Conservation (phyloP, 2,113 vertebrate genomes). For the Megaptera novaeangliae region DNA sequence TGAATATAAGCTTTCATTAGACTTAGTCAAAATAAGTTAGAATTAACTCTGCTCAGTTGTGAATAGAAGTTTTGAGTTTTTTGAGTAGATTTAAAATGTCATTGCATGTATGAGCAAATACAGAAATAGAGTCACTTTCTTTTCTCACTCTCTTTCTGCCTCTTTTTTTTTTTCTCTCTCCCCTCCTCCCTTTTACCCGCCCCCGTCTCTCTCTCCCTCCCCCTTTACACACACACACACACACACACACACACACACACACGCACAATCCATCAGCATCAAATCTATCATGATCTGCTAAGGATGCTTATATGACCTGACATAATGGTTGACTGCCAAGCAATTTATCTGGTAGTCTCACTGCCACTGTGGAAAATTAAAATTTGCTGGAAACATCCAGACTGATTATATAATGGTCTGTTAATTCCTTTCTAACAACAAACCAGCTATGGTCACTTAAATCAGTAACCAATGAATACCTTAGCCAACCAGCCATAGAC, state of each 20-base stretch:
- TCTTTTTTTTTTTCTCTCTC: background rate
- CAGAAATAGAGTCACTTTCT: background rate
- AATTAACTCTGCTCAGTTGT: background rate
- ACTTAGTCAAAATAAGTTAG: constrained; percentile 41
- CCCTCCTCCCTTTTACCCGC: too few species aligned
- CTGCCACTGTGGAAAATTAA: constrained; percentile 43
- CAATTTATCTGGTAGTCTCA: constrained; percentile 36
- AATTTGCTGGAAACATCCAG: constrained; percentile 56
- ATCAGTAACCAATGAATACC: constrained; percentile 16
- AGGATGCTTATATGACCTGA: background rate
- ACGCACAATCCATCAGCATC: background rate
- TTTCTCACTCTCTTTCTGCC: fast-evolving
- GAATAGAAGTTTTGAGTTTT: background rate
- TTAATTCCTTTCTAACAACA: constrained; percentile 56
- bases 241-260: background rate
- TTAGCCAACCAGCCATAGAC: background rate
- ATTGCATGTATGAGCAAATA: background rate
- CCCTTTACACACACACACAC: background rate
- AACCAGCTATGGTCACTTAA: constrained; percentile 37
- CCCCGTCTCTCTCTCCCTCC: too few species aligned
- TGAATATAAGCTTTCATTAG: constrained; percentile 42
- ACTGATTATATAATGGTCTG: constrained; percentile 46
- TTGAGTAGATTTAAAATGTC: background rate
- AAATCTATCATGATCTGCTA: constrained; percentile 1
- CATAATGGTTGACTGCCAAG: constrained; percentile 6